These are phyloP conservation scores for Diplodus sargus DNA, from an alignment of 2,797 vertebrate genomes.

Conservation along the genomic window DNA sequence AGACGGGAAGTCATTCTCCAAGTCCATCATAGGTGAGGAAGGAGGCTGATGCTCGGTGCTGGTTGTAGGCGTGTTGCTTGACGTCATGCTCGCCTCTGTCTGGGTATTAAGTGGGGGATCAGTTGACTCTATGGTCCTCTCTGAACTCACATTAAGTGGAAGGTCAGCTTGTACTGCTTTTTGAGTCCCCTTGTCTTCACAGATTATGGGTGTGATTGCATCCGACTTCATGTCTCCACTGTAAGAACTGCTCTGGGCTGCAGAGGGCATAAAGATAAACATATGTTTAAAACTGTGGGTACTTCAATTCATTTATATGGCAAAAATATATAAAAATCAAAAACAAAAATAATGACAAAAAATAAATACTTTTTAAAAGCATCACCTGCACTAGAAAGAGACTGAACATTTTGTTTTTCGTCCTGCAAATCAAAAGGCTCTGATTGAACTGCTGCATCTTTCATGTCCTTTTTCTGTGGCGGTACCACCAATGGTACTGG, in stretches of 20 bases:
- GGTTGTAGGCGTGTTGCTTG: constrained; percentile 60
- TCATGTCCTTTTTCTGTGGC: constrained; percentile 85
- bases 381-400: constrained; percentile 88
- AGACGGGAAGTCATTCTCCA: constrained; percentile 92
- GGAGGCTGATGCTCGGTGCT: constrained; percentile 38
- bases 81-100: constrained; percentile 12
- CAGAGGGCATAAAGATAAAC: constrained; percentile 3
- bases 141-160: constrained; percentile 26
- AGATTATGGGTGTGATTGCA: constrained; percentile 83
- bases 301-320: neutral
- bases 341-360: neutral
- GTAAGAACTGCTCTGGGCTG: constrained; percentile 89
- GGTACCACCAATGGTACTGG: constrained; percentile 92
- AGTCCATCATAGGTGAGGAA: constrained; percentile 86
- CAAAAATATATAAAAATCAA: neutral
- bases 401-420: constrained; percentile 85
- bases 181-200: constrained; percentile 82
- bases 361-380: neutral
- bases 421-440: constrained; percentile 84
- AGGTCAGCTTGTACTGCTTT: constrained; percentile 74
- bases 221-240: constrained; percentile 88
- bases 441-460: constrained; percentile 85
- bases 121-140: constrained; percentile 10
- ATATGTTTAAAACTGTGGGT: neutral
- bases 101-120: neutral